phyloP scores from a whole-genome alignment of 2,888 invertebrate genomes.

The Epinotia bilunana region DNA sequence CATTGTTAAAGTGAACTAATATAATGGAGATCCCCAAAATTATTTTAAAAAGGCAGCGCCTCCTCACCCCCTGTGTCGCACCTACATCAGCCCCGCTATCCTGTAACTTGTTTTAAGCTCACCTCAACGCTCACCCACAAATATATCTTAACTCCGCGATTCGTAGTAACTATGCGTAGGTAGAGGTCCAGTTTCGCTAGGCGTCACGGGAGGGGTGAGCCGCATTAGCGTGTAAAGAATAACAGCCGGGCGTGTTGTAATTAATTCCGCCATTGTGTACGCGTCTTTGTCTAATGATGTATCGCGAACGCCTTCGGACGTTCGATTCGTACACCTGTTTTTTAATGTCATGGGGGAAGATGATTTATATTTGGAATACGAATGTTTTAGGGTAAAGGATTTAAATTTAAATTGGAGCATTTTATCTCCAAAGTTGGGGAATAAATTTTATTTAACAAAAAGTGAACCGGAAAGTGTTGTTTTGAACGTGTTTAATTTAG shows the following conservation, averaged over 20 bases:
- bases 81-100: too few relatives aligned
- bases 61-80: not conserved
- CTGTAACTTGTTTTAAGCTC: too few relatives aligned
- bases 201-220: too few relatives aligned
- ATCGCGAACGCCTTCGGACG: constrained; percentile 46
- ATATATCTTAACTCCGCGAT: too few relatives aligned
- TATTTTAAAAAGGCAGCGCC: not conserved
- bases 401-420: constrained; percentile 25
- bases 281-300: constrained; percentile 45
- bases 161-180: too few relatives aligned
- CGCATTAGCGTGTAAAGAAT: too few relatives aligned
- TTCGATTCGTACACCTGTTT: constrained; percentile 51
- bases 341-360: constrained; percentile 45
- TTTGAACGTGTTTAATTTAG: too few relatives aligned
- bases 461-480: not conserved
- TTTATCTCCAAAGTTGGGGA: too few relatives aligned
- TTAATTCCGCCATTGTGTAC: constrained; percentile 67
- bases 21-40: too few relatives aligned
- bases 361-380: constrained; percentile 24
- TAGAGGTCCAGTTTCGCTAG: too few relatives aligned
- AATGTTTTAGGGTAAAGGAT: constrained; percentile 22
- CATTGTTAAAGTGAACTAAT: too few relatives aligned
- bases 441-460: not conserved
- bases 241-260: constrained; percentile 52
- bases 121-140: too few relatives aligned